Percentiles rank a stretch among this genome's conserved stretches.
phyloP scores from a whole-genome alignment of 2,888 invertebrate species.

The Marasmarcha lunaedactyla region DNA sequence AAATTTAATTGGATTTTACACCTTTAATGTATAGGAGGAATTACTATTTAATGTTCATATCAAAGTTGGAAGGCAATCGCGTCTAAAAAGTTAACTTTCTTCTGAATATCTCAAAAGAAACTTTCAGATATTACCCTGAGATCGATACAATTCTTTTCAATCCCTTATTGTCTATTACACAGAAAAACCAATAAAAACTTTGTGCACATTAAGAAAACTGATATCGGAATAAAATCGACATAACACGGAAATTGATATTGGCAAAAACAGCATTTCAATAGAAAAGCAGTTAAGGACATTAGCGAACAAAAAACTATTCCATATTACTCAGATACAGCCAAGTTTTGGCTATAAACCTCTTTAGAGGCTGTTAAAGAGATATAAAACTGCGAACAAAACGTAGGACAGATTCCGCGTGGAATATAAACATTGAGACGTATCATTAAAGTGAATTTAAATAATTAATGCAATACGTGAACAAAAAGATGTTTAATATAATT shows the following conservation, averaged over 20 bases:
- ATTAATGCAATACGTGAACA: too few species aligned
- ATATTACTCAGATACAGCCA: constrained; percentile 30
- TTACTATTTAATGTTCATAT: too few species aligned
- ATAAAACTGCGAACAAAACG: constrained; percentile 36
- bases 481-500: too few species aligned
- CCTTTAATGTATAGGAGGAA: too few species aligned
- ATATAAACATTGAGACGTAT: too few species aligned
- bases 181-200: constrained; percentile 3
- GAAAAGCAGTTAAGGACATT: constrained; percentile 16
- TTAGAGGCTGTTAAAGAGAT: constrained; percentile 36
- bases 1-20: too few species aligned
- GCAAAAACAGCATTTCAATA: constrained; percentile 11
- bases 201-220: background rate
- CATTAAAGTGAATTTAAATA: too few species aligned
- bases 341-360: constrained; percentile 46
- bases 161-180: background rate
- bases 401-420: constrained; percentile 12
- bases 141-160: too few species aligned
- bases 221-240: constrained; percentile 3
- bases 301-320: constrained; percentile 27
- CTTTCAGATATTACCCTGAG: too few species aligned
- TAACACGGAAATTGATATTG: constrained; percentile 1
- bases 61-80: too few species aligned
- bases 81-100: too few species aligned
- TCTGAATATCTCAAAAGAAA: too few species aligned